Base-by-base conservation (phyloP, 2,113 vertebrate genomes). In the Ammodytes marinus region DNA sequence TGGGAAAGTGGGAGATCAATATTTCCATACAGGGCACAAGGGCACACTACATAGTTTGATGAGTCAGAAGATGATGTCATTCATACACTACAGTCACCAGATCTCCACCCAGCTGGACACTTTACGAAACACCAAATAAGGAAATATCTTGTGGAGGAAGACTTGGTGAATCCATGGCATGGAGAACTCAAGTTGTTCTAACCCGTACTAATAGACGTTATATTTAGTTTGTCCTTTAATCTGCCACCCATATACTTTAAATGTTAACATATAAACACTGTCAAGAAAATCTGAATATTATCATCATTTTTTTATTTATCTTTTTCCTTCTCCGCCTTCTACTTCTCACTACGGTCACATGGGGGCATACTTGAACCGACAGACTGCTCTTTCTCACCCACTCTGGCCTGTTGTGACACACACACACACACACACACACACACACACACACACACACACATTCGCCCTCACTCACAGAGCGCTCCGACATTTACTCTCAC, bases 291-390 rank as follows among this genome's bases (percentile, higher is more conserved):
- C 15, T 47, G 17, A 71, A 40, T 4, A 19, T 63, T 27, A 74
- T 52, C n/a, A 27, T 10, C 39, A 53, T 19, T 6, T 27, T 27
- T 27, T 27, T 27, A 27, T 27, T 27, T 27, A 27, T 27, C 27
- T 27, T 27, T 27, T 59, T 46, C 5, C 3, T 8, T 71, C 57
- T 72, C 45, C 4, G 46, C 58, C 74, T 40, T 86, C 75, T 79
- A 87, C 72, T 94, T 93, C 92, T 86, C 52, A 17, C 71, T 64
- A 2, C 63, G 40, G 88, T 92, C 94, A 94, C 94, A 90, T 88
- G 94, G 93, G 94, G 94, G 93, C 94, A 90, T 88, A 91, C 94
- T 95, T 94, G 69, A 91, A 89, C 92, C 82, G 69, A 77, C 71
- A 84, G 86, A 82, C 59, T 71, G 63, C 77, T 79, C 58, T 77